phyloP scores from a whole-genome alignment of 2,797 vertebrate genomes.

The Crocidura indochinensis region DNA sequence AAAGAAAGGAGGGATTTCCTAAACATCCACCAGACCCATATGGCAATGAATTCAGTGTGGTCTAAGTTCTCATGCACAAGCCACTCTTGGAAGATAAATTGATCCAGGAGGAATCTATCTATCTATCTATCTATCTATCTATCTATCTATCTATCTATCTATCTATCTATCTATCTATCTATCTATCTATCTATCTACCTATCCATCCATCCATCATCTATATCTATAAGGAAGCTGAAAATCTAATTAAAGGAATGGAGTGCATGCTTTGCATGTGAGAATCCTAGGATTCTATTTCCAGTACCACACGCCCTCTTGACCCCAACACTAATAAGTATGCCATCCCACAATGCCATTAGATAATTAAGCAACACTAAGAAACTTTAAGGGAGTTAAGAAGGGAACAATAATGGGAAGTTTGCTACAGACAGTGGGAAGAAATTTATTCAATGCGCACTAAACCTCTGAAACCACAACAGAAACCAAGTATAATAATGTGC shows the following conservation, averaged over 20 bases:
- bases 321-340: too few relatives aligned
- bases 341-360: neutral
- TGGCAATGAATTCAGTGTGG: neutral
- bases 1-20: neutral
- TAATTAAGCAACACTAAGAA: neutral
- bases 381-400: neutral
- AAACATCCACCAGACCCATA: neutral
- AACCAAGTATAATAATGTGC: neutral
- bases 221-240: too few relatives aligned
- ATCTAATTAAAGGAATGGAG: too few relatives aligned
- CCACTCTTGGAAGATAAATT: constrained; percentile 35
- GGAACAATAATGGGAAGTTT: neutral
- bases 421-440: neutral
- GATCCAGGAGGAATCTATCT: constrained; percentile 12
- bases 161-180: too few relatives aligned
- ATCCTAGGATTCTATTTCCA: too few relatives aligned
- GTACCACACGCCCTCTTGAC: too few relatives aligned
- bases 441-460: neutral
- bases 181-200: too few relatives aligned
- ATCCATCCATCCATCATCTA: too few relatives aligned
- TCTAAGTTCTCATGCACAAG: neutral
- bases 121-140: too few relatives aligned
- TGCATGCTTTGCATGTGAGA: too few relatives aligned
- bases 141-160: too few relatives aligned
- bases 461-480: neutral